A percentile compares a stretch with the other conserved stretches of the same genome.
Conservation (phyloP, 1,140 invertebrate species). For the Heliconius nattereri region DNA sequence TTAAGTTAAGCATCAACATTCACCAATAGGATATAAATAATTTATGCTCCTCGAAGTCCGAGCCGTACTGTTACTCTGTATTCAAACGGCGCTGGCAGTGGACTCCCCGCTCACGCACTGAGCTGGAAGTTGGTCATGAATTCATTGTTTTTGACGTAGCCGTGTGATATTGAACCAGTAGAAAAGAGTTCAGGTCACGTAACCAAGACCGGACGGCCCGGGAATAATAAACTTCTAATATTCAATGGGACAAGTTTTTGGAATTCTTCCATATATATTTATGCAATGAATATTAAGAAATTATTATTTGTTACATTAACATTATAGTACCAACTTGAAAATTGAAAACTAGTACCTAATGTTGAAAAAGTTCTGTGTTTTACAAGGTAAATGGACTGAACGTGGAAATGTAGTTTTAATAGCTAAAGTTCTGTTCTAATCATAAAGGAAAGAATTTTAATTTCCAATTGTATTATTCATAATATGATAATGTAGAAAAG, state of each 20-base stretch:
- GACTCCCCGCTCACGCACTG: conserved; percentile 57
- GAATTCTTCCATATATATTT: conserved; percentile 68
- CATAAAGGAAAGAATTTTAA: not conserved
- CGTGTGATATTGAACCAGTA: conserved; percentile 74
- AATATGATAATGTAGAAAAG: conserved; percentile 6
- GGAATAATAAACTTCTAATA: conserved; percentile 73
- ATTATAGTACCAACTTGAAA: not conserved
- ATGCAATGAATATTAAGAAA: conserved; percentile 58
- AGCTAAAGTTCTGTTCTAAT: not conserved
- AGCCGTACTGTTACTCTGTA: conserved; percentile 58
- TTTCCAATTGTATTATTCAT: not conserved
- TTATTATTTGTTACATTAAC: conserved; percentile 13
- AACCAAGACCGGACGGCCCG: conserved; percentile 56
- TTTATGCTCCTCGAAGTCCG: conserved; percentile 35
- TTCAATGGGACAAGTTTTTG: conserved; percentile 76
- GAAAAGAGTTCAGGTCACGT: conserved; percentile 78
- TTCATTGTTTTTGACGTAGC: conserved; percentile 77
- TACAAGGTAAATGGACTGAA: no score
- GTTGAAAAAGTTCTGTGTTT: no score
- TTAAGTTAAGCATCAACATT: conserved; percentile 15
- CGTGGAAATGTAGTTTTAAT: no score
- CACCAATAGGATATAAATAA: conserved; percentile 35
- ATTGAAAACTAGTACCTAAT: no score
- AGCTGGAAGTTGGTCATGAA: conserved; percentile 72
- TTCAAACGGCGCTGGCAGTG: conserved; percentile 52